Evolutionary conservation across 2,888 invertebrate species (phyloP), one percentile per base, ranked within the genome.

Genomic region (Coenonympha glycerion): DNA sequence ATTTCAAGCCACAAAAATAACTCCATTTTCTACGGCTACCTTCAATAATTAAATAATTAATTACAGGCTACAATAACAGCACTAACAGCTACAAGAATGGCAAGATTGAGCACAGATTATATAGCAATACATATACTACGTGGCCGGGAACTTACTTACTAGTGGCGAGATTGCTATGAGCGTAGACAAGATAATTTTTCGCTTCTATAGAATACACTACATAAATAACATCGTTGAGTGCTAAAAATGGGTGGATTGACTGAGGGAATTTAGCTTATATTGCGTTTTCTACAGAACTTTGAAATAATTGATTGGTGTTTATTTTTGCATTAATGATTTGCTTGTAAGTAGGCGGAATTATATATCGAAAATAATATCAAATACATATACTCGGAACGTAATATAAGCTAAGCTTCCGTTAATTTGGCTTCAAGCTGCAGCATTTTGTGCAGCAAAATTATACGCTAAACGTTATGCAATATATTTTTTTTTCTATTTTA

Each of bases 101-200:
- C 64, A 63, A 67, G 57, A 65, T 66, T 69, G 67, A 69, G 68
- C 66, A 61, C 55, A 50, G 59, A 64, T 58, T 66, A 45, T 16
- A 45, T 24, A 62, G 60, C 62, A 49, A 60, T 58, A 57, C 53
- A 51, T 55, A 46, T 55, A 46, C 54, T 65, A 66, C 53, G 58
- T 67, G 67, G 65, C 66, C 62, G 61, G 62, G 60, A 56, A 66
- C 62, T 63, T 69, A 67, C 59, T 48, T 57, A 59, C 65, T 66
- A 60, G 53, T 77, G 77, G 78, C 77, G 73, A 75, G 73, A 70
- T 63, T 68, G 58, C 61, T 60, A 65, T 71, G 72, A 74, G 76
- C 75, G 64, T 62, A n/a, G n/a, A 57, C 60, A 62, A 57, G 50
- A 64, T 59, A 45, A 51, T 55, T 40, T 54, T 48, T 45, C 6